Conservation (phyloP, 2,113 vertebrate genomes). For the Chlorodrepanis virens region DNA sequence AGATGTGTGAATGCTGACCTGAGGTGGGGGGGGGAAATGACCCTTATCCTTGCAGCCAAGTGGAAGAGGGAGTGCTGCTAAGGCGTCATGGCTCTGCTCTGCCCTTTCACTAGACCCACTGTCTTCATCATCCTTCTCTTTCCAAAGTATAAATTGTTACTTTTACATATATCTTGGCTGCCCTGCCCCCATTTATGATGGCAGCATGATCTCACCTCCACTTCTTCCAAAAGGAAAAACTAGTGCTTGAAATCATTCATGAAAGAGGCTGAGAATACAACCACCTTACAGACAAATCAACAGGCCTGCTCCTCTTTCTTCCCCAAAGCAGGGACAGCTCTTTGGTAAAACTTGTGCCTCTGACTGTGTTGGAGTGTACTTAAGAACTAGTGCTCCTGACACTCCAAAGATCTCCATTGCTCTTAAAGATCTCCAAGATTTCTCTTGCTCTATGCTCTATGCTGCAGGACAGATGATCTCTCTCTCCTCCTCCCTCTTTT, state of each 20-base stretch:
- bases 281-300: not conserved
- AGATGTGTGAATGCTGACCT: not conserved
- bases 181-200: not conserved
- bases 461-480: not conserved
- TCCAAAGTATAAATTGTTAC: not conserved
- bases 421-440: too few relatives aligned
- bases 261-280: not conserved
- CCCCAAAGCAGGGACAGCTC: not conserved
- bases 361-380: rapidly evolving
- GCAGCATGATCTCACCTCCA: not conserved
- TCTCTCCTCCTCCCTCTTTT: not conserved
- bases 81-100: not conserved
- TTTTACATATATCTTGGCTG: not conserved
- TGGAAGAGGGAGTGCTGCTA: not conserved
- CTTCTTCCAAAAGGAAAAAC: not conserved
- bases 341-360: not conserved
- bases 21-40: not conserved
- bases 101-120: not conserved
- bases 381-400: not conserved
- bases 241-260: not conserved
- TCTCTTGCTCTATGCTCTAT: too few relatives aligned
- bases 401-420: not conserved
- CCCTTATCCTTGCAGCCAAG: not conserved
- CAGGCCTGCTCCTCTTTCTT: not conserved
- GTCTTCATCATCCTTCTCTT: not conserved